These are phyloP conservation scores for Pipistrellus kuhlii DNA, from an alignment of 2,797 vertebrate genomes.

Conservation along the genomic window DNA sequence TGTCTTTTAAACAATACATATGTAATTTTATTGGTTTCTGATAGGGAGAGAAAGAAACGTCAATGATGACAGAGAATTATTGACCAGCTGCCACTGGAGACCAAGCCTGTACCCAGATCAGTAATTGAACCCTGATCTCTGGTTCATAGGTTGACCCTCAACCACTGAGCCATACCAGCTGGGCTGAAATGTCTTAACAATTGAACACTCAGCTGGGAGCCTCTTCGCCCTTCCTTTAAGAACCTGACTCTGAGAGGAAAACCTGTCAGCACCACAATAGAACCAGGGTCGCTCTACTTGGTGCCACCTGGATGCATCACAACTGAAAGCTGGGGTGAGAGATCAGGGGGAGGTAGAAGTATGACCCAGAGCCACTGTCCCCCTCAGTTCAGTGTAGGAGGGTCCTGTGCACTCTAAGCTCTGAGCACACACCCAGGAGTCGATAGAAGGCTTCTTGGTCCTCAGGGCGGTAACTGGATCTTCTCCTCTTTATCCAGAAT, in stretches of 20 bases:
- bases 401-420: not conserved
- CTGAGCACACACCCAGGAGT: slow-evolving; percentile 46
- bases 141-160: too few species aligned
- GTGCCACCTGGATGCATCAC: too few species aligned
- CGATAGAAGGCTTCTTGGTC: slow-evolving; percentile 73
- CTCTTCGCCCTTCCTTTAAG: not conserved
- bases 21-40: too few species aligned
- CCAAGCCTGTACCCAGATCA: too few species aligned
- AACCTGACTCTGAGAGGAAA: not conserved
- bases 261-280: rapidly evolving
- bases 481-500: slow-evolving; percentile 60
- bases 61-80: too few species aligned
- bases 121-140: too few species aligned
- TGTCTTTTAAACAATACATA: not conserved
- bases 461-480: slow-evolving; percentile 60
- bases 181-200: not conserved
- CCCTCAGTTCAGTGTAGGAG: not conserved
- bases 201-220: not conserved
- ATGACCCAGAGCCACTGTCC: not conserved
- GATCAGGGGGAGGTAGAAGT: too few species aligned
- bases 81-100: too few species aligned
- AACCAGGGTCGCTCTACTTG: rapidly evolving
- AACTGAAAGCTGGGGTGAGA: not conserved
- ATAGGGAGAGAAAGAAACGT: too few species aligned
- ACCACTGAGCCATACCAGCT: too few species aligned